A percentile compares a stretch with the other conserved stretches of the same genome.
Conservation (phyloP, 2,797 vertebrate species). For the Australoheros facetus region DNA sequence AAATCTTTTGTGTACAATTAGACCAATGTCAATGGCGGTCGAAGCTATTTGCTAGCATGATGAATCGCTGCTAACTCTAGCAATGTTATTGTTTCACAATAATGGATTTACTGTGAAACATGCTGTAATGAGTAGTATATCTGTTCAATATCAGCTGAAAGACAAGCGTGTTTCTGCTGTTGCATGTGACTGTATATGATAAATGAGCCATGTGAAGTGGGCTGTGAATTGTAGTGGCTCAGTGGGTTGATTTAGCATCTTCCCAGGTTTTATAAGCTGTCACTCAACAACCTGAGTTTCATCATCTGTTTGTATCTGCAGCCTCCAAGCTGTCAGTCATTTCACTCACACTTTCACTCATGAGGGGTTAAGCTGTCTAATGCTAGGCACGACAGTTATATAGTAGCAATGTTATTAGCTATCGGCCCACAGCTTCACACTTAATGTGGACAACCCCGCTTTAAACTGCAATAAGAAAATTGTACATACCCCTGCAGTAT, state of each 20-base stretch:
- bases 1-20: not conserved
- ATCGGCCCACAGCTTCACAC: not conserved
- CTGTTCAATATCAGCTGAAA: slow-evolving; percentile 26
- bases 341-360: slow-evolving; percentile 1
- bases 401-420: not conserved
- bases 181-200: slow-evolving; percentile 10
- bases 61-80: not conserved
- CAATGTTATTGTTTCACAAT: slow-evolving; percentile 12
- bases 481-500: not conserved
- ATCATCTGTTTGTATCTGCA: slow-evolving; percentile 17
- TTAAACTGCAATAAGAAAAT: not conserved
- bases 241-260: slow-evolving; percentile 7
- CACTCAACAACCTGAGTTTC: slow-evolving; percentile 5
- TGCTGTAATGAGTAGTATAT: slow-evolving; percentile 1
- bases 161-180: not conserved
- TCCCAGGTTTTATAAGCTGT: slow-evolving; percentile 15
- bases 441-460: not conserved
- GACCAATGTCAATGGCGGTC: not conserved
- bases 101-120: slow-evolving; percentile 20
- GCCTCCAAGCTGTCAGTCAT: slow-evolving; percentile 22
- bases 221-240: slow-evolving; percentile 1
- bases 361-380: slow-evolving; percentile 23
- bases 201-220: not conserved
- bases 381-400: not conserved
- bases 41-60: not conserved